Evolutionary conservation across 1,140 invertebrate genomes (phyloP).

Genomic region (Hylaeus volcanicus): DNA sequence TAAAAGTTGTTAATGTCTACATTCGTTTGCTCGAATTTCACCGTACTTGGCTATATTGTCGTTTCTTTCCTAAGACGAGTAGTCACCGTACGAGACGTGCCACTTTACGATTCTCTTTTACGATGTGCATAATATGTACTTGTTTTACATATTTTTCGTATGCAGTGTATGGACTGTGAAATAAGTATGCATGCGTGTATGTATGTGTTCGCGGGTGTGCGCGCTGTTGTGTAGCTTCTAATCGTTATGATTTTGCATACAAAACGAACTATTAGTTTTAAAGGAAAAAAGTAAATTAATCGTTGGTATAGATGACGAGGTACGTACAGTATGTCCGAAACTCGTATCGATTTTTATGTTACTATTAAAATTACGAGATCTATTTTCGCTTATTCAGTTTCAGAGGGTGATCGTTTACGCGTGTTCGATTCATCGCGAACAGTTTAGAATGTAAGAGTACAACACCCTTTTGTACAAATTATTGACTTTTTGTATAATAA

Average conservation of each 20-base stretch:
- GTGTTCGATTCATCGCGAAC: constrained; percentile 27
- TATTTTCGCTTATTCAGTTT: constrained; percentile 27
- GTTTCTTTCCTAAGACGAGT: constrained; percentile 19
- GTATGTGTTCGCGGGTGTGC: too few relatives aligned
- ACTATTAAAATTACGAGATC: constrained; percentile 14
- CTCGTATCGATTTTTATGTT: constrained; percentile 7
- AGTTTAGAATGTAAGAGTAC: constrained; percentile 44
- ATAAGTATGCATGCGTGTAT: neutral
- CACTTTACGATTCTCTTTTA: constrained; percentile 13
- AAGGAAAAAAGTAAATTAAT: neutral
- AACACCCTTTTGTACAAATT: constrained; percentile 72
- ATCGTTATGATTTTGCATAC: constrained; percentile 1
- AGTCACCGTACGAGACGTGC: constrained; percentile 27
- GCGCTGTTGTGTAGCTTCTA: constrained; percentile 1
- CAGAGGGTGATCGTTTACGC: constrained; percentile 38
- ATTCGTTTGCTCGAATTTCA: constrained; percentile 28
- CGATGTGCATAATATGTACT: constrained; percentile 49
- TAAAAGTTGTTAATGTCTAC: constrained; percentile 10
- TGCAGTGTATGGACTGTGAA: constrained; percentile 16
- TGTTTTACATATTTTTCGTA: constrained; percentile 36
- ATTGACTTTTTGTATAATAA: constrained; percentile 72
- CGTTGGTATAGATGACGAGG: constrained; percentile 7
- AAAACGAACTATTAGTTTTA: neutral
- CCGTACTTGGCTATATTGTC: constrained; percentile 34
- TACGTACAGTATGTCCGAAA: neutral